phyloP scores from a whole-genome alignment of 2,797 vertebrate genomes.

The Rallus crepitans region DNA sequence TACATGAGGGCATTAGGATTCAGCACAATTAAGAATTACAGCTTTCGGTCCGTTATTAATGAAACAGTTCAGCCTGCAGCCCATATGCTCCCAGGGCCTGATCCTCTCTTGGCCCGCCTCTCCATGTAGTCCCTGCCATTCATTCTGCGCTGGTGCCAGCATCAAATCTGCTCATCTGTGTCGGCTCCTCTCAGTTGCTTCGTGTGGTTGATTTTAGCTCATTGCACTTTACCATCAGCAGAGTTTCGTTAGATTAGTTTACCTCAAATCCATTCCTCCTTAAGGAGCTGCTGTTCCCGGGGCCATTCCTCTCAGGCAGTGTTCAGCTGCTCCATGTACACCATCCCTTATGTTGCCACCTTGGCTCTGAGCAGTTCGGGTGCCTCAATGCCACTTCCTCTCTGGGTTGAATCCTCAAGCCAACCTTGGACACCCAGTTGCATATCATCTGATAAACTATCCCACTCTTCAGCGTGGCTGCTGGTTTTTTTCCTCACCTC shows the following conservation, averaged over 20 bases:
- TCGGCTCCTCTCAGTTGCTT: neutral
- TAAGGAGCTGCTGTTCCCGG: neutral
- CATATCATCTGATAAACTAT: neutral
- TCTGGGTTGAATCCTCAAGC: neutral
- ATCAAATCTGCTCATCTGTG: constrained; percentile 11
- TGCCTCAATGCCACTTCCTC: neutral
- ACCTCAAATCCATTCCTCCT: neutral
- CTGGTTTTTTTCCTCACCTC: neutral
- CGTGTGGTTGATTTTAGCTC: neutral
- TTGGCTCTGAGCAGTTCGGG: neutral
- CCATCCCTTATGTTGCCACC: neutral
- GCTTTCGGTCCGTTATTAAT: constrained; percentile 59
- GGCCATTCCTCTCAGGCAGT: neutral
- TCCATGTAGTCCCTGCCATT: neutral
- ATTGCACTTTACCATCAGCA: neutral
- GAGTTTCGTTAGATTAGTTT: neutral
- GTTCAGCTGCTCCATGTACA: neutral
- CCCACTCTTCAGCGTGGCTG: neutral
- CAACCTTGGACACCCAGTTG: neutral
- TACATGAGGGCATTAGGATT: constrained; percentile 48
- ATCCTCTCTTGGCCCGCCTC: constrained; percentile 39
- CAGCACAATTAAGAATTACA: constrained; percentile 52
- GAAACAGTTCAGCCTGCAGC: constrained; percentile 48
- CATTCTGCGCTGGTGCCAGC: constrained; percentile 55
- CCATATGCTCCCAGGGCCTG: constrained; percentile 57